Evolutionary conservation across 2,888 invertebrate species (phyloP).

Genomic region (Noctua pronuba): DNA sequence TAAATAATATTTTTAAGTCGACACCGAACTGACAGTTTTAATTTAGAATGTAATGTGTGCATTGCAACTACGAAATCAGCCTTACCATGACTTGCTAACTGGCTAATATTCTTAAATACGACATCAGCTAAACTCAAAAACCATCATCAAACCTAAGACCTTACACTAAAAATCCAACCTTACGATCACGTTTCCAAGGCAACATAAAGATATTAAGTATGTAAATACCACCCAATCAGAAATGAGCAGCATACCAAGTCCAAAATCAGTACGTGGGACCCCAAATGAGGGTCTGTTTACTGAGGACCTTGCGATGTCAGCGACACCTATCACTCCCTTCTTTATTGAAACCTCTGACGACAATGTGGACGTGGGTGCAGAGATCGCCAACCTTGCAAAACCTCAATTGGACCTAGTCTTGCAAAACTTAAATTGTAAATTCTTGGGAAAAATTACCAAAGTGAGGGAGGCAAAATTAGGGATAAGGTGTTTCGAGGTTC

Average conservation of each 20-base stretch:
- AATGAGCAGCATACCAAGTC: constrained; percentile 48
- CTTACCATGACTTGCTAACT: neutral
- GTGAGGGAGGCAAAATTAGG: neutral
- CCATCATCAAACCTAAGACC: neutral
- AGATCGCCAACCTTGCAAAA: constrained; percentile 46
- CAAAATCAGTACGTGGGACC: constrained; percentile 51
- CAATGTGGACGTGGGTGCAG: constrained; percentile 46
- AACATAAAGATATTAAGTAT: constrained; percentile 49
- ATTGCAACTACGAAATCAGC: neutral
- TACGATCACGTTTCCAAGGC: neutral
- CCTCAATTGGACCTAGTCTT: constrained; percentile 27
- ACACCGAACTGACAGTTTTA: neutral
- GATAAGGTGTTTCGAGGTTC: constrained; percentile 10
- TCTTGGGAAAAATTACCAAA: constrained; percentile 22
- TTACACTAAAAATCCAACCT: neutral
- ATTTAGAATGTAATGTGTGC: neutral
- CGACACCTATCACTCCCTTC: constrained; percentile 54
- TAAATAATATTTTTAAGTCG: neutral
- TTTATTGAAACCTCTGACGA: constrained; percentile 62
- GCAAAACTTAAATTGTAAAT: constrained; percentile 46
- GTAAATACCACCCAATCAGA: constrained; percentile 63
- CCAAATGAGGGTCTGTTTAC: constrained; percentile 68
- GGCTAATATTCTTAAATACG: neutral
- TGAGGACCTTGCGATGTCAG: constrained; percentile 64
- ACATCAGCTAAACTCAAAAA: neutral